phyloP scores from a whole-genome alignment of 1,140 invertebrate genomes.

The Luehdorfia chinensis region DNA sequence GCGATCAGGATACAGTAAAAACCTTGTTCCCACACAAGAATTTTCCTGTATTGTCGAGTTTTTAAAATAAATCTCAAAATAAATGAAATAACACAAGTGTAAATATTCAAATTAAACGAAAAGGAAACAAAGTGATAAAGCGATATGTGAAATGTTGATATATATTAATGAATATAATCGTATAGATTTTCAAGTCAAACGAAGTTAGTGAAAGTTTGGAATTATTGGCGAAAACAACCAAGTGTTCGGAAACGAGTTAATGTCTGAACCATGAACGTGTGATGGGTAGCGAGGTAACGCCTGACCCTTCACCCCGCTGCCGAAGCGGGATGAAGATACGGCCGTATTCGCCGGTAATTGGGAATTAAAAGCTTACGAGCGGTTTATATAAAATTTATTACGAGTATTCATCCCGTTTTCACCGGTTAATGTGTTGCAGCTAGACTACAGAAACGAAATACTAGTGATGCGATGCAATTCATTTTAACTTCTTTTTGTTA shows the following conservation, averaged over 20 bases:
- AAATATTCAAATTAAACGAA: no score
- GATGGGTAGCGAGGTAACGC: slow-evolving; percentile 40
- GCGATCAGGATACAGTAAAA: no score
- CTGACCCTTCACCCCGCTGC: slow-evolving; percentile 34
- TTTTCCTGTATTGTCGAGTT: no score
- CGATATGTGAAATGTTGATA: no score
- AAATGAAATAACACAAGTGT: no score
- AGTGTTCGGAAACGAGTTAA: slow-evolving; percentile 32
- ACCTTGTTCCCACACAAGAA: no score
- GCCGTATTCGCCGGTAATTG: slow-evolving; percentile 33
- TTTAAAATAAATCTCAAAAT: no score
- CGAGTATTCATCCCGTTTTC: slow-evolving; percentile 2
- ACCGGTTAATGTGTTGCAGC: slow-evolving; percentile 1
- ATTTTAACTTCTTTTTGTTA: no score
- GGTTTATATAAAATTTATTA: slow-evolving; percentile 6
- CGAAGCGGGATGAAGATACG: slow-evolving; percentile 40
- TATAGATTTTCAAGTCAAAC: slow-evolving; percentile 3
- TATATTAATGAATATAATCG: not conserved
- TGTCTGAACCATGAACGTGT: slow-evolving; percentile 32
- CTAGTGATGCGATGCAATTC: not conserved
- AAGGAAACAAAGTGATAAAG: no score
- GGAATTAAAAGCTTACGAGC: slow-evolving; percentile 15
- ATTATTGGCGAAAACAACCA: slow-evolving; percentile 38
- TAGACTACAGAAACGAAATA: not conserved
- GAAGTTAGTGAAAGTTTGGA: slow-evolving; percentile 49